These are phyloP conservation scores for Hermaeophaga mercurialis DNA, from an alignment of 2,888 invertebrate species.

Conservation along the genomic window DNA sequence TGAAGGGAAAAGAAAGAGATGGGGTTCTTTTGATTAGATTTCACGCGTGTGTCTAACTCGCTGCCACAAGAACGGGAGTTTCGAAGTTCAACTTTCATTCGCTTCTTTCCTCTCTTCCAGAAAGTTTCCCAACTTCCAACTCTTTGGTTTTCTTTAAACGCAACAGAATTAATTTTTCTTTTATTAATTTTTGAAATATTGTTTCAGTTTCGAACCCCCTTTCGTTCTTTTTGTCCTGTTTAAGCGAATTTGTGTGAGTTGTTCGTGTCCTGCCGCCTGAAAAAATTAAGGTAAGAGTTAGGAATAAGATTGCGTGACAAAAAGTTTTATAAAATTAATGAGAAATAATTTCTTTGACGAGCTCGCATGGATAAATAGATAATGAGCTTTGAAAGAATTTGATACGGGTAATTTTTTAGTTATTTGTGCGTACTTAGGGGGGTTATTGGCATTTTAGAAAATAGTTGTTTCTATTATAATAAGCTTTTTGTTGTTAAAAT, in stretches of 20 bases:
- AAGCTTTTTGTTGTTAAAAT: no score
- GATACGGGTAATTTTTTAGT: no score
- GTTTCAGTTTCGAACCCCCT: neutral
- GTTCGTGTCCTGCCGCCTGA: constrained; percentile 14
- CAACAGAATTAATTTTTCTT: no score
- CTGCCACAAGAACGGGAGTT: constrained; percentile 46
- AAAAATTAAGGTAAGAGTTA: constrained; percentile 31
- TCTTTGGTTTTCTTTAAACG: neutral
- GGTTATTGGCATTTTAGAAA: no score
- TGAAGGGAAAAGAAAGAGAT: constrained; percentile 39
- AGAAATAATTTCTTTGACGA: constrained; percentile 1
- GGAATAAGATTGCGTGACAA: constrained; percentile 2
- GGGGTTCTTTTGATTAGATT: constrained; percentile 42
- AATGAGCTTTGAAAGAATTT: no score
- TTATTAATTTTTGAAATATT: neutral
- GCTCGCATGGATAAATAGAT: constrained; percentile 1
- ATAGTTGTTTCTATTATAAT: no score
- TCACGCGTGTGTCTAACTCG: constrained; percentile 46
- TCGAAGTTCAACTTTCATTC: constrained; percentile 50
- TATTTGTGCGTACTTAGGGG: no score
- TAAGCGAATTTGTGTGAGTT: constrained; percentile 34
- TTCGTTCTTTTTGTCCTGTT: constrained; percentile 8
- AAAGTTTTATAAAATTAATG: neutral
- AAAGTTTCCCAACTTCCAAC: no score
- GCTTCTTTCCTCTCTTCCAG: constrained; percentile 48